Percentiles rank a stretch among this genome's conserved stretches.
phyloP scores from a whole-genome alignment of 2,888 invertebrate genomes.

The Vandiemenella viatica region DNA sequence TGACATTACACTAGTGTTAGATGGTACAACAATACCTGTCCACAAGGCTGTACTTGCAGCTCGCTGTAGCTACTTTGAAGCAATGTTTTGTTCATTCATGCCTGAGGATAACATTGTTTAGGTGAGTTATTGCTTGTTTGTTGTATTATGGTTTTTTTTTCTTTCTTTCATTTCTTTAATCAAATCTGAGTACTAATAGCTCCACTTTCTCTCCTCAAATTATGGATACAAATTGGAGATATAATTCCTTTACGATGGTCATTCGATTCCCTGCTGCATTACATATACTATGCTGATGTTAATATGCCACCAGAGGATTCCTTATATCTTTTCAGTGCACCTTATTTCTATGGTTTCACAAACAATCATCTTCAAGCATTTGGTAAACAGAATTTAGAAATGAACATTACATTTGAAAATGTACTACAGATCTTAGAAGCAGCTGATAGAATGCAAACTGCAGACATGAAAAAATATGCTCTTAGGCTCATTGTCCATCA shows the following conservation, averaged over 20 bases:
- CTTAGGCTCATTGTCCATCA: slow-evolving; percentile 81
- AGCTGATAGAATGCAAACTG: slow-evolving; percentile 80
- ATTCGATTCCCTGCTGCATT: slow-evolving; percentile 75
- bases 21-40: slow-evolving; percentile 57
- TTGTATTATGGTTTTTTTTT: no score
- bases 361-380: slow-evolving; percentile 85
- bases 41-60: slow-evolving; percentile 87
- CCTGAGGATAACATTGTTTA: slow-evolving; percentile 74
- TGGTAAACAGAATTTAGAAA: slow-evolving; percentile 91
- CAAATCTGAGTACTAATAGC: no score
- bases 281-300: slow-evolving; percentile 87
- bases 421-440: slow-evolving; percentile 88
- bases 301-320: slow-evolving; percentile 93
- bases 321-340: slow-evolving; percentile 83
- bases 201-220: no score
- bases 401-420: slow-evolving; percentile 86
- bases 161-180: no score
- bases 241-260: slow-evolving; percentile 81
- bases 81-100: slow-evolving; percentile 90
- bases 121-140: no score
- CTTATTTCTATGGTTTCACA: slow-evolving; percentile 80
- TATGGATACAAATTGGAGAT: slow-evolving; percentile 87
- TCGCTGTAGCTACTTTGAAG: slow-evolving; percentile 85
- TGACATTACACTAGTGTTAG: slow-evolving; percentile 71
- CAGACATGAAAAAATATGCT: slow-evolving; percentile 89